phyloP scores from a whole-genome alignment of 2,113 vertebrate species.

The Rhea pennata region DNA sequence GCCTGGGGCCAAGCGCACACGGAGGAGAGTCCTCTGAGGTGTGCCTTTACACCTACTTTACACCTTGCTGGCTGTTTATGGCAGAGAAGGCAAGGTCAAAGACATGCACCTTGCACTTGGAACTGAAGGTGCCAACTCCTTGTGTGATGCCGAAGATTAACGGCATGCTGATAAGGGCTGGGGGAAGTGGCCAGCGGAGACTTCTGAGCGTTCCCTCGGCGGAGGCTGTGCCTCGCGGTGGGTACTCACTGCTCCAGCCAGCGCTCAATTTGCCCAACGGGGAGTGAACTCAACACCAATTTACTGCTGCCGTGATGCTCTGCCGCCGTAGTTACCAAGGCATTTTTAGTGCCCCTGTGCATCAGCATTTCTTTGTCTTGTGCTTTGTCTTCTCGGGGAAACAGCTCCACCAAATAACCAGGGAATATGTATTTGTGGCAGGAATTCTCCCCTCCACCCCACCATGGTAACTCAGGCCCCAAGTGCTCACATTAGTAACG shows the following conservation, averaged over 20 bases:
- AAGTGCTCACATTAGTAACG: neutral
- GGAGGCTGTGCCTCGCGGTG: neutral
- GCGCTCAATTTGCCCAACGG: neutral
- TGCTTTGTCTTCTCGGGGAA: conserved; percentile 24
- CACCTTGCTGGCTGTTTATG: neutral
- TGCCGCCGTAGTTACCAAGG: neutral
- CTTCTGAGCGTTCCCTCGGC: conserved; percentile 4
- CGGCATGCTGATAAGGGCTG: neutral
- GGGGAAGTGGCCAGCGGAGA: neutral
- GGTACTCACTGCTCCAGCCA: fast-evolving
- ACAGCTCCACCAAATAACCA: neutral
- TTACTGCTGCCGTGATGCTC: neutral
- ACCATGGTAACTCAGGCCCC: neutral
- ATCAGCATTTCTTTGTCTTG: neutral
- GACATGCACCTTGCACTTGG: conserved; percentile 56
- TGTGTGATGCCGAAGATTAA: conserved; percentile 34
- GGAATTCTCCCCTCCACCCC: neutral
- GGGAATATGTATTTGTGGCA: neutral
- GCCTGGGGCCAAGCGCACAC: fast-evolving
- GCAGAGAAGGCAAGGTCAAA: conserved; percentile 49
- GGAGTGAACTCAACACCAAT: neutral
- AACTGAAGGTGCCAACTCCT: conserved; percentile 57
- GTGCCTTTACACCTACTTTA: neutral
- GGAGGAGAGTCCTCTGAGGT: neutral
- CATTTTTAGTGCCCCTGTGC: neutral